Conservation (phyloP, 1,140 invertebrate species). For the Anthonomus grandis region DNA sequence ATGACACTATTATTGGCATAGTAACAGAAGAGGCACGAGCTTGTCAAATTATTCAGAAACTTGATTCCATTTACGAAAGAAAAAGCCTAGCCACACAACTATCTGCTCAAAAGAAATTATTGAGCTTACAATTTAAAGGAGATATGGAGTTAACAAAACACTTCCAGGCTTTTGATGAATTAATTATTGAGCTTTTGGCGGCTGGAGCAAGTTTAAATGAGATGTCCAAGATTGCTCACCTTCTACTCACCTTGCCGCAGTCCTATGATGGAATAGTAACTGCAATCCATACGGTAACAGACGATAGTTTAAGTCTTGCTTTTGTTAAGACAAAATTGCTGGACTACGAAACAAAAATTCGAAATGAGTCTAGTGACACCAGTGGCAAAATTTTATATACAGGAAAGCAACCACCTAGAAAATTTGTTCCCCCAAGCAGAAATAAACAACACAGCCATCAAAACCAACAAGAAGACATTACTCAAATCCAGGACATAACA, state of each 20-base stretch:
- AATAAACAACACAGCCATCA: background rate
- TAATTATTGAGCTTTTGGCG: conserved; percentile 45
- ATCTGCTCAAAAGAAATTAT: conserved; percentile 43
- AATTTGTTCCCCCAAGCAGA: background rate
- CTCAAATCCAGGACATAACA: background rate
- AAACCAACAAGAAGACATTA: background rate
- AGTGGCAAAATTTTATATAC: conserved; percentile 7
- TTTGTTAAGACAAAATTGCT: conserved; percentile 48
- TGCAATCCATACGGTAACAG: conserved; percentile 45
- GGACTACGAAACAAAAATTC: conserved; percentile 47
- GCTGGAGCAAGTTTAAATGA: conserved; percentile 34
- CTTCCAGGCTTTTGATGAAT: conserved; percentile 39
- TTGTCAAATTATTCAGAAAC: conserved; percentile 39
- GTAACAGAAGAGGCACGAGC: background rate
- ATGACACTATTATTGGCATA: conserved; percentile 22
- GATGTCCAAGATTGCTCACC: conserved; percentile 34
- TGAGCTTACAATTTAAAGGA: conserved; percentile 43
- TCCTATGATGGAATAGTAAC: conserved; percentile 43
- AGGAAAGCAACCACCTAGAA: background rate
- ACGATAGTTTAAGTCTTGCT: conserved; percentile 42
- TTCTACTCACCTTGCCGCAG: conserved; percentile 43
- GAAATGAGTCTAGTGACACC: conserved; percentile 4
- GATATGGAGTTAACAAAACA: conserved; percentile 44
- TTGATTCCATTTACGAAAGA: conserved; percentile 47
- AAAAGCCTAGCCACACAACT: conserved; percentile 48